Percentiles rank a stretch among this genome's conserved stretches.
Evolutionary conservation across 2,888 invertebrate genomes (phyloP).

Genomic region (Lacanobia oleracea): DNA sequence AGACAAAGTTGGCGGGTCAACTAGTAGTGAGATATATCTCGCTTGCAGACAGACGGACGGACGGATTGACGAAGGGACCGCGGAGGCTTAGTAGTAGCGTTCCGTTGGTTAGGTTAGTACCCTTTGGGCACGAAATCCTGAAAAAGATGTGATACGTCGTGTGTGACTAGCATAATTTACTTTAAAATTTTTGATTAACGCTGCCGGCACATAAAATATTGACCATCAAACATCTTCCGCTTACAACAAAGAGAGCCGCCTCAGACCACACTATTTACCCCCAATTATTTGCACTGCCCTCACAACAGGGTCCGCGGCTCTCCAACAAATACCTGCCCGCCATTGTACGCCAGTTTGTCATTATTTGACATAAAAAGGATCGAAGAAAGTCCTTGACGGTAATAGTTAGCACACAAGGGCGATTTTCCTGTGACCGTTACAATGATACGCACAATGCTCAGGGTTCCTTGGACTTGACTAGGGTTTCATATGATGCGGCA

Average conservation of each 20-base stretch:
- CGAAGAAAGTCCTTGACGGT: slow-evolving; percentile 47
- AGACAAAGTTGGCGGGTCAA: too few species aligned
- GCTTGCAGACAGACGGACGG: too few species aligned
- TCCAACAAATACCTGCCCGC: slow-evolving; percentile 53
- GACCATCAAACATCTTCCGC: slow-evolving; percentile 15
- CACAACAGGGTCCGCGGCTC: slow-evolving; percentile 32
- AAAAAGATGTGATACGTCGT: too few species aligned
- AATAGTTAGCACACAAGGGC: slow-evolving; percentile 44
- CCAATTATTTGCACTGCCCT: slow-evolving; percentile 49
- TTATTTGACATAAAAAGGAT: slow-evolving; percentile 61
- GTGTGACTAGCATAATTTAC: too few species aligned
- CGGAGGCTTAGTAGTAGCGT: too few species aligned
- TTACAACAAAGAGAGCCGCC: slow-evolving; percentile 31
- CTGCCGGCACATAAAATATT: background rate
- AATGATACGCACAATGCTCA: slow-evolving; percentile 13
- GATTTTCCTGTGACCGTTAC: slow-evolving; percentile 33
- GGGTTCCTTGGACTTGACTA: slow-evolving; percentile 15
- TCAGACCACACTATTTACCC: slow-evolving; percentile 28
- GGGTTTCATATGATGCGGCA: slow-evolving; percentile 10
- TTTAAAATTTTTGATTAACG: background rate
- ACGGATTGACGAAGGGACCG: too few species aligned
- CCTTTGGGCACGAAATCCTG: too few species aligned
- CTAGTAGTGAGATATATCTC: too few species aligned
- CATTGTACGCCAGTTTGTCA: slow-evolving; percentile 55
- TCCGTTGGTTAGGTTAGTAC: too few species aligned